Conservation (phyloP, 2,888 invertebrate species). For the Sisyra nigra region DNA sequence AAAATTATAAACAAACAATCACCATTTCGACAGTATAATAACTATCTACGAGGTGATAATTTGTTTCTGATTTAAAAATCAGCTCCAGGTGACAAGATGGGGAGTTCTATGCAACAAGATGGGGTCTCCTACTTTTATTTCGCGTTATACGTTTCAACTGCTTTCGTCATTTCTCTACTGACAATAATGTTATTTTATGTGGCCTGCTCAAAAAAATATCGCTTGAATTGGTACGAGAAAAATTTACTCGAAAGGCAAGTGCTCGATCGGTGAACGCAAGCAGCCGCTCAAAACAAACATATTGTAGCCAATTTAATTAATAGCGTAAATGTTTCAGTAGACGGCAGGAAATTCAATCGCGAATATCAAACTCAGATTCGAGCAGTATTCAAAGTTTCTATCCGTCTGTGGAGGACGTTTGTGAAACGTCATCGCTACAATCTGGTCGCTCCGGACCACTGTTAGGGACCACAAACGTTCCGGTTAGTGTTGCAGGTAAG, state of each 20-base stretch:
- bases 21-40: too few relatives aligned
- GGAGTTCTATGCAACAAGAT: too few relatives aligned
- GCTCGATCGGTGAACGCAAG: too few relatives aligned
- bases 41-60: too few relatives aligned
- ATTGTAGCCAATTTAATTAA: neutral
- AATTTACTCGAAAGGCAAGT: slow-evolving; percentile 8
- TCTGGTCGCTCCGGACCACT: slow-evolving; percentile 1
- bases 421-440: neutral
- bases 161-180: slow-evolving; percentile 6
- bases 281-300: neutral
- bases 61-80: too few relatives aligned
- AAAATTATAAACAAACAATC: too few relatives aligned
- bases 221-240: slow-evolving; percentile 9
- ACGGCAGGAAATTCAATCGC: neutral
- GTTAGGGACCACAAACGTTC: slow-evolving; percentile 6
- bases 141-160: slow-evolving; percentile 1
- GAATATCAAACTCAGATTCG: slow-evolving; percentile 2
- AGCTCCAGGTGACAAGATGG: too few relatives aligned
- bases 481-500: slow-evolving; percentile 5
- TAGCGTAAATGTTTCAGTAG: neutral
- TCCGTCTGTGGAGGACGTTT: slow-evolving; percentile 5
- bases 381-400: slow-evolving; percentile 8
- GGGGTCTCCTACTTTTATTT: slow-evolving; percentile 8
- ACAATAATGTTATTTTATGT: slow-evolving; percentile 7
- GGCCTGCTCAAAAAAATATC: slow-evolving; percentile 7